These are phyloP conservation scores for Eupeodes corollae DNA, from an alignment of 1,140 invertebrate genomes.

Conservation along the genomic window DNA sequence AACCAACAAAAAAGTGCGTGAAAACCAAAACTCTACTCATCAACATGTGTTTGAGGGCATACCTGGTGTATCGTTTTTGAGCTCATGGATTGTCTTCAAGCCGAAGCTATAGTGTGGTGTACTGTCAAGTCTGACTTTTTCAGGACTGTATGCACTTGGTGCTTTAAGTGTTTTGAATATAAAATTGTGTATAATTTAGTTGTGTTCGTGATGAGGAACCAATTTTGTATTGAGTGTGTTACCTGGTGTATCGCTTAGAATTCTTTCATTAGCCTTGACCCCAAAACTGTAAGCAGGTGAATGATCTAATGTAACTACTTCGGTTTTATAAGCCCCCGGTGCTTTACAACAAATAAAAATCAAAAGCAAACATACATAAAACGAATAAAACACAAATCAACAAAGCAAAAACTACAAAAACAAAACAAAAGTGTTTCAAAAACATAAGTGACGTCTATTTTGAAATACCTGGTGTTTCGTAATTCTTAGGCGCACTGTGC, in stretches of 20 bases:
- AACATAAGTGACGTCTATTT: slow-evolving; percentile 17
- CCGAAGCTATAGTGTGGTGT: slow-evolving; percentile 41
- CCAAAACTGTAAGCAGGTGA: slow-evolving; percentile 51
- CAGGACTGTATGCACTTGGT: slow-evolving; percentile 40
- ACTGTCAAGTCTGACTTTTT: slow-evolving; percentile 47
- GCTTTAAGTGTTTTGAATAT: slow-evolving; percentile 21
- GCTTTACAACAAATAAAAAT: slow-evolving; percentile 40
- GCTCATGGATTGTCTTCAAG: slow-evolving; percentile 45
- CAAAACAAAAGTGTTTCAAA: slow-evolving; percentile 26
- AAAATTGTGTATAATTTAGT: neutral
- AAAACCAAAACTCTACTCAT: slow-evolving; percentile 43
- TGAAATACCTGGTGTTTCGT: slow-evolving; percentile 54
- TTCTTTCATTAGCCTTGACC: slow-evolving; percentile 41
- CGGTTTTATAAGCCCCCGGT: slow-evolving; percentile 49
- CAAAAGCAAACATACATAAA: slow-evolving; percentile 24
- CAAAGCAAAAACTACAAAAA: slow-evolving; percentile 2
- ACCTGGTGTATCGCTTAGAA: slow-evolving; percentile 33
- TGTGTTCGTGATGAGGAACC: neutral
- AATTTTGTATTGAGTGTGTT: neutral
- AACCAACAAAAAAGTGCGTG: slow-evolving; percentile 47
- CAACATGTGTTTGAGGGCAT: slow-evolving; percentile 44
- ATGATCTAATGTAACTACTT: slow-evolving; percentile 48
- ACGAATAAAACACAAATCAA: neutral
- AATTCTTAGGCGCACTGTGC: slow-evolving; percentile 50
- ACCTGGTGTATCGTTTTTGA: slow-evolving; percentile 54